Evolutionary conservation across 2,888 invertebrate species (phyloP).

Genomic region (Troglohyphantes excavatus): DNA sequence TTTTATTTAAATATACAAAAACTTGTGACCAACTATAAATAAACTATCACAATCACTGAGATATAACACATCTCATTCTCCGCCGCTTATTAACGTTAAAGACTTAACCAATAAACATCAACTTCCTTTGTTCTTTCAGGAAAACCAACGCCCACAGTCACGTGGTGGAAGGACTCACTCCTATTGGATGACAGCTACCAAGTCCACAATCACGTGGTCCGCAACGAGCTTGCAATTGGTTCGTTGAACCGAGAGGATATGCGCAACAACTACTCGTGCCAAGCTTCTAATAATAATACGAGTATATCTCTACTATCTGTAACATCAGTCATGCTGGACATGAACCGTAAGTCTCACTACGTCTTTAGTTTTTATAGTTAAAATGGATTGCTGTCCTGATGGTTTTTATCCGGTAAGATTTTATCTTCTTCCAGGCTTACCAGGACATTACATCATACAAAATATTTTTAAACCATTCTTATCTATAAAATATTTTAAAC

Average conservation of each 20-base stretch:
- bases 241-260: constrained; percentile 91
- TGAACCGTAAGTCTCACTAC: constrained; percentile 97
- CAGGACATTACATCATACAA: no score
- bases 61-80: neutral
- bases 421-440: no score
- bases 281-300: constrained; percentile 92
- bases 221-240: constrained; percentile 89
- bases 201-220: constrained; percentile 85
- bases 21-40: no score
- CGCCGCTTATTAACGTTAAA: neutral
- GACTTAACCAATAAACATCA: neutral
- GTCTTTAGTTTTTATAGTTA: no score
- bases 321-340: constrained; percentile 91
- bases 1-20: no score
- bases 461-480: no score
- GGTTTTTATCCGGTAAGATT: no score
- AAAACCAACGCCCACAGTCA: constrained; percentile 90
- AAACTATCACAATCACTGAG: neutral
- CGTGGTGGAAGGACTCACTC: constrained; percentile 91
- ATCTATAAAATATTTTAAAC: no score
- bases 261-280: constrained; percentile 93
- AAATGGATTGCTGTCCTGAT: no score
- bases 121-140: constrained; percentile 84
- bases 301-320: constrained; percentile 90
- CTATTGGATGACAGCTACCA: constrained; percentile 91